Base-by-base conservation (phyloP, 2,797 vertebrate genomes). In the Acanthis flammea region DNA sequence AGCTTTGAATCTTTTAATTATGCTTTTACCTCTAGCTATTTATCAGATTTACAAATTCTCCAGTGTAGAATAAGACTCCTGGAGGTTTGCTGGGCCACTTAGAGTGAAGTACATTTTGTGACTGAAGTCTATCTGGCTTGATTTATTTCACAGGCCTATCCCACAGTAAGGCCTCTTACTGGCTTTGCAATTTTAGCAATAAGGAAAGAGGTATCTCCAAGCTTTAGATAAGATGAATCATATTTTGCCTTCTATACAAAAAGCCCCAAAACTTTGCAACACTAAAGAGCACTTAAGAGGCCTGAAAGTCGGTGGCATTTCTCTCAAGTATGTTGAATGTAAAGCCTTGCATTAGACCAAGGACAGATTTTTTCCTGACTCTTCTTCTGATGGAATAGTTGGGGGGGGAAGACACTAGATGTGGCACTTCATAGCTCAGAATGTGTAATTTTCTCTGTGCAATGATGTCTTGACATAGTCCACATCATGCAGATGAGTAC, bases 1-100 rank as follows among this genome's bases (percentile, higher is more conserved):
- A 94, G 58, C 57, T 94, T 74, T 65, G 51, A 97, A 84, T 94
- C 45, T 94, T 90, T 86, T 77, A 95, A 81, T 94, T 96, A 90
- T 60, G 22, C 35, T 94, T 94, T 94, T 95, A 92, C 60, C 19
- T 95, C 58, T 53, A 84, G 71, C 47, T 94, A 22, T 94, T 95
- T 95, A 95, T 96, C 76, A 79, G 30, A 85, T 90, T 80, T 92
- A 76, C 85, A 85, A 58, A 94, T 89, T 84, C n/a, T 7, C 7
- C 82, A 42, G 41, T 82, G 63, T 6, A 95, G 68, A 95, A 66
- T 95, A 87, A 92, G 74, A 57, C 18, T 88, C 79, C 54, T 70
- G 60, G 7, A 93, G 58, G 24, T 67, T 47, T 81, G 58, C 23
- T 33, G 35, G 39, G 44, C 50, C n/a, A 44, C 60, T 91, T 80